phyloP scores from a whole-genome alignment of 2,113 vertebrate genomes.

The Etia nguti region DNA sequence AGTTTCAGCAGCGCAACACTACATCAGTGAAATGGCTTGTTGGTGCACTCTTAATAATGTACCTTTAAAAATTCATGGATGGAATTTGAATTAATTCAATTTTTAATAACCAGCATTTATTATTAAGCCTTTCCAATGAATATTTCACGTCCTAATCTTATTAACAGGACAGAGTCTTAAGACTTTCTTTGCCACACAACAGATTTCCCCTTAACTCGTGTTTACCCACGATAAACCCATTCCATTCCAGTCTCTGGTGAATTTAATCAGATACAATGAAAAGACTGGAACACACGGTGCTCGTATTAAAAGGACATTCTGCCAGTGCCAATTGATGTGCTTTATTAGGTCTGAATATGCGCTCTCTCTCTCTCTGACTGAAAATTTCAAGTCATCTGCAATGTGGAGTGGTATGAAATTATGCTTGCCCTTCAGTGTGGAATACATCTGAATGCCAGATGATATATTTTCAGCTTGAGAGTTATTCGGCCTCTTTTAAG shows the following conservation, averaged over 20 bases:
- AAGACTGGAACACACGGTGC: not conserved
- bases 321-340: not conserved
- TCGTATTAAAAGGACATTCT: not conserved
- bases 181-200: constrained; percentile 39
- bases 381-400: not conserved
- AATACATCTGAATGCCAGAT: not conserved
- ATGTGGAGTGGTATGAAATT: not conserved
- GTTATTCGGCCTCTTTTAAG: not conserved
- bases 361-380: not conserved
- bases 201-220: constrained; percentile 22
- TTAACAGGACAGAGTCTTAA: constrained; percentile 43
- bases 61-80: constrained; percentile 60
- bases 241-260: not conserved
- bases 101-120: constrained; percentile 69
- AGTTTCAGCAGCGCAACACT: not conserved
- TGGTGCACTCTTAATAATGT: constrained; percentile 61
- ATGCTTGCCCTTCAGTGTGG: not conserved
- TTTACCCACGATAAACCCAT: constrained; percentile 11
- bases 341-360: not conserved
- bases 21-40: constrained; percentile 53
- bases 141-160: constrained; percentile 68
- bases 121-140: constrained; percentile 69
- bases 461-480: not conserved
- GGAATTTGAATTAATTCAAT: constrained; percentile 63
- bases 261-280: not conserved